Base-by-base conservation (phyloP, 2,888 invertebrate species). In the Acanthoscelides obtectus region DNA sequence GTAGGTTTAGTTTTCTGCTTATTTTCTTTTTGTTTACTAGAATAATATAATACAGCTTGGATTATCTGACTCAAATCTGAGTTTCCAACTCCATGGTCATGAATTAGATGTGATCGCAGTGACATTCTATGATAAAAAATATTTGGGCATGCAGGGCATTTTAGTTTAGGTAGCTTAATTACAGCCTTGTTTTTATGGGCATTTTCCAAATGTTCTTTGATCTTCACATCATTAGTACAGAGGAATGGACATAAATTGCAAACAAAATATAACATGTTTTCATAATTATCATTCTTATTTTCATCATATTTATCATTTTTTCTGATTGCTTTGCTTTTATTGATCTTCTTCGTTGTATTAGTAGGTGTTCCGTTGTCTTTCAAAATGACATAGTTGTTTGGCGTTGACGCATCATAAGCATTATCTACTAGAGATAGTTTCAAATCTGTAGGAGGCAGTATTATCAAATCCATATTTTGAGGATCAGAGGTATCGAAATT, bases 141-240 rank as follows among this genome's bases (percentile, higher is more conserved):
- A 80, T 91, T 91, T 0, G 87, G 83, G 80, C 92, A 93, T 8
- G 91, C 92, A 19, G 92, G 92, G 79, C 93, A 93, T 75, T 87
- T 87, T 6, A 91, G 86, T 73, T 88, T 87, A 71, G 87, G 85
- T 76, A 88, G 86, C 79, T 89, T 88, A 22, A 87, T 86, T 0
- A 87, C 83, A 22, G 88, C 87, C 79, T 89, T 89, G 69, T 84
- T 88, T 79, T 87, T 88, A 17, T 89, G 86, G 3, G 81, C 82
- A 70, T 77, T 81, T 70, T 82, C 81, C 68, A 85, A 76, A 77
- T 86, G 86, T 70, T 84, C 83, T 2, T 80, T 81, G 20, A 85
- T 84, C 77, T 83, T 83, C 5, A 79, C 77, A 73, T 85, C 82
- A 76, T 81, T 82, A 25, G 83, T 82, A 72, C 84, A 84, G 64